Base-by-base conservation (phyloP, 1,140 invertebrate genomes). In the Ephestia elutella region DNA sequence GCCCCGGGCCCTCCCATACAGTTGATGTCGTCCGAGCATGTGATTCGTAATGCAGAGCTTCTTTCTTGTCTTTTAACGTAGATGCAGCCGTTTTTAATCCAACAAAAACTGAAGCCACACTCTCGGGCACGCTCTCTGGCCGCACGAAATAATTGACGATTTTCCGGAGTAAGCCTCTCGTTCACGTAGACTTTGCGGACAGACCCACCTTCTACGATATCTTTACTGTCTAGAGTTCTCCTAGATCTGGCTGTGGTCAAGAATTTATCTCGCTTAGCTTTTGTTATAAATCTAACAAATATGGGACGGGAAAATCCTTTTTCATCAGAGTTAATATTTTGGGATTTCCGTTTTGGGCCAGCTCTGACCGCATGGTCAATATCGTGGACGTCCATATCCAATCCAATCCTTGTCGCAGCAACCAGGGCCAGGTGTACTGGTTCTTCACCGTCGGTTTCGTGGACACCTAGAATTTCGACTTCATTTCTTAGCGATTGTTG, bases 371-470 rank as follows among this genome's bases (percentile, higher is more conserved):
- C 59, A 11, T 56, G 30, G 9, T 56, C 55, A 7, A 61, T 13
- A 54, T 65, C 63, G 0, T 11, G 1, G 0, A 56, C 59, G 7
- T 56, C 32, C 2, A 61, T 2, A 0, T 56, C 32, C 25, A 61
- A 1, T 1, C 59, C 63, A 30, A 65, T 56, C 49, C 62, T 65
- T 0, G 18, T 15, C 0, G 63, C 63, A 0, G 49, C 49, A 1
- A 48, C 58, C 4, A 61, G 5, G 13, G 56, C 54, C 13, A 62
- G 11, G 19, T 65, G 63, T 21, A 56, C 56, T 11, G 57, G 63
- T 11, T 65, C 61, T 13, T 65, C 63, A 28, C 58, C 57, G 11
- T 53, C 48, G 9, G 59, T 56, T 54, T 65, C 63, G 18, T 44
- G n/a, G 15, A 64, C 7, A n/a, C 62, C 62, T 7, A 49, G 10